Percentiles rank a stretch among this genome's conserved stretches.
Evolutionary conservation across 1,140 invertebrate species (phyloP).

Genomic region (Tetranychus urticae): DNA sequence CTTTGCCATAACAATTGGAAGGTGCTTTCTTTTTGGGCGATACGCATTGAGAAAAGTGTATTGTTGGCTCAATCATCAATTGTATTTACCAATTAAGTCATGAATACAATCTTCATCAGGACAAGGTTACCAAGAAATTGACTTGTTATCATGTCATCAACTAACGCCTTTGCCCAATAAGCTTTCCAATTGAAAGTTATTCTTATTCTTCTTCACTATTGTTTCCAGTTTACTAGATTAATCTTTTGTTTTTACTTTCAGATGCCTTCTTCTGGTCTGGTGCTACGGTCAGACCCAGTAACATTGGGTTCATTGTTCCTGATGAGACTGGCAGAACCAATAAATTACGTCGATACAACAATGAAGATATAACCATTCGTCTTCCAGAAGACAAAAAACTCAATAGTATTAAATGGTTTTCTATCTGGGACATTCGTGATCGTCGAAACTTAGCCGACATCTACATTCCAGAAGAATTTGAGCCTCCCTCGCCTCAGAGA

Average conservation of each 20-base stretch:
- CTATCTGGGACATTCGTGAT: conserved; percentile 57
- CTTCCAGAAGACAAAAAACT: conserved; percentile 66
- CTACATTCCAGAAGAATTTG: conserved; percentile 68
- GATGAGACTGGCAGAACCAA: conserved; percentile 72
- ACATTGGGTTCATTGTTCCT: conserved; percentile 69
- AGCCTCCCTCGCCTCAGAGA: conserved; percentile 47
- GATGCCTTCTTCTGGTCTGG: conserved; percentile 73
- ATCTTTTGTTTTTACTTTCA: neutral
- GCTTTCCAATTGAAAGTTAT: too few species aligned
- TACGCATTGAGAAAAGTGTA: too few species aligned
- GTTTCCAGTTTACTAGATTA: too few species aligned
- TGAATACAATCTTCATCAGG: too few species aligned
- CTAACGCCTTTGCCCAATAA: too few species aligned
- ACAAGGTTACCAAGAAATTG: too few species aligned
- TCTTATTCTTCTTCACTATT: too few species aligned
- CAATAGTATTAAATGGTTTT: conserved; percentile 63
- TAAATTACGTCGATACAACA: conserved; percentile 50
- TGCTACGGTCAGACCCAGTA: conserved; percentile 54
- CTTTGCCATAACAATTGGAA: too few species aligned
- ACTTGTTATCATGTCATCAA: too few species aligned
- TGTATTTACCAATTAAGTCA: too few species aligned
- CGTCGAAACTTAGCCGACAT: conserved; percentile 65
- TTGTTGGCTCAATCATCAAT: too few species aligned
- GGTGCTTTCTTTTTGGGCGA: too few species aligned
- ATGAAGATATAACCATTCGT: conserved; percentile 55